phyloP scores from a whole-genome alignment of 2,888 invertebrate genomes.

The Drosophila formosana region DNA sequence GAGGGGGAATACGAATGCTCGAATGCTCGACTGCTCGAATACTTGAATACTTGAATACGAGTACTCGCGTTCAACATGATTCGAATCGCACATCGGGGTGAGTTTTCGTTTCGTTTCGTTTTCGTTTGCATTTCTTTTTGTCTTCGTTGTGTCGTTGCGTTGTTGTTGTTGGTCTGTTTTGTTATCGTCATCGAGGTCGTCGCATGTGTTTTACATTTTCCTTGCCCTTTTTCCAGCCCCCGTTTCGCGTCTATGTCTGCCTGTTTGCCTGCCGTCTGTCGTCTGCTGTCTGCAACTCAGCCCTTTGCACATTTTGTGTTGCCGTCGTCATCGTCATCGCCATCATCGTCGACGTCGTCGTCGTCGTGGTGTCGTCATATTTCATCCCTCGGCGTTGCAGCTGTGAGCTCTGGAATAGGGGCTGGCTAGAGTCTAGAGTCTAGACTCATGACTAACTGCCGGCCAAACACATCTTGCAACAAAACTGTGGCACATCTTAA shows the following conservation, averaged over 20 bases:
- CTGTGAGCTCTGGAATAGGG: constrained; percentile 70
- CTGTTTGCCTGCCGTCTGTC: constrained; percentile 49
- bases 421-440: constrained; percentile 50
- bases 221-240: constrained; percentile 65
- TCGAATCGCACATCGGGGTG: constrained; percentile 57
- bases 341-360: not conserved
- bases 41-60: constrained; percentile 24
- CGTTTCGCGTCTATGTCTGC: constrained; percentile 33
- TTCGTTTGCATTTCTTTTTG: constrained; percentile 53
- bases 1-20: constrained; percentile 37
- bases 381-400: constrained; percentile 74
- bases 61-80: constrained; percentile 4
- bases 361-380: constrained; percentile 47
- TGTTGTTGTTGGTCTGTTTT: constrained; percentile 53
- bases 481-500: constrained; percentile 24
- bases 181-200: constrained; percentile 79
- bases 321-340: constrained; percentile 32
- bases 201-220: constrained; percentile 80
- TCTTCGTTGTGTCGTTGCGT: constrained; percentile 19
- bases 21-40: constrained; percentile 14
- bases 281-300: constrained; percentile 22
- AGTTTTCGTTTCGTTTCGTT: constrained; percentile 67
- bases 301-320: constrained; percentile 21
- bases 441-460: constrained; percentile 50
- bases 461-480: constrained; percentile 26